These are phyloP conservation scores for Drosophila biarmipes DNA, from an alignment of 1,140 invertebrate species.

Conservation along the genomic window DNA sequence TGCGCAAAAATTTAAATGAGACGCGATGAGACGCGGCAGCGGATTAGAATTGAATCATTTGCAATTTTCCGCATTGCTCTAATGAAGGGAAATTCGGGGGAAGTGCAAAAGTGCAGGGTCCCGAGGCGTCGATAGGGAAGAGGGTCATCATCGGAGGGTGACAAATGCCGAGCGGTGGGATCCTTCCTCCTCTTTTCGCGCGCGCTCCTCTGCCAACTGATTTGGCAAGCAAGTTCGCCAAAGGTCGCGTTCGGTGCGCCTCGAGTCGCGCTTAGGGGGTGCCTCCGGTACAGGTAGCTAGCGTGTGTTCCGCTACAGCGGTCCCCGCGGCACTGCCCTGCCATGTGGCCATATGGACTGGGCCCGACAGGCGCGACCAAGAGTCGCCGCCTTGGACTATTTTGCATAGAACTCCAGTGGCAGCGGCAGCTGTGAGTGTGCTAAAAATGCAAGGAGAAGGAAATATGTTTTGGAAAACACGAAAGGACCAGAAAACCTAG, in stretches of 20 bases:
- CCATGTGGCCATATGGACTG: conserved; percentile 28
- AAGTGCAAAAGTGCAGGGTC: conserved; percentile 15
- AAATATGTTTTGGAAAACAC: conserved; percentile 9
- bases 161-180: conserved; percentile 36
- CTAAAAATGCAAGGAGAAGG: conserved; percentile 27
- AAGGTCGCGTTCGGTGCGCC: conserved; percentile 4
- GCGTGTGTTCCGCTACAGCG: conserved; percentile 53
- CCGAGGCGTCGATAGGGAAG: conserved; percentile 3
- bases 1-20: conserved; percentile 70
- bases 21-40: conserved; percentile 1
- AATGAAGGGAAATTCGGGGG: conserved; percentile 44
- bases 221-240: conserved; percentile 68
- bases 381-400: conserved; percentile 23
- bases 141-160: conserved; percentile 24
- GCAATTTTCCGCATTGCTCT: conserved; percentile 77
- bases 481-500: neutral
- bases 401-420: conserved; percentile 49
- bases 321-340: conserved; percentile 13
- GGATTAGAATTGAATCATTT: conserved; percentile 75
- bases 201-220: conserved; percentile 46
- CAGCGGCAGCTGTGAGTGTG: conserved; percentile 51
- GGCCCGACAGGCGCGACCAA: conserved; percentile 9
- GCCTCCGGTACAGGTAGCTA: conserved; percentile 19
- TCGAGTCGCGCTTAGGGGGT: conserved; percentile 3
- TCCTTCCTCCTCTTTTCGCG: conserved; percentile 18